Evolutionary conservation across 2,888 invertebrate genomes (phyloP), one percentile per base, ranked within the genome.

Genomic region (Didymodactylos carnosus): DNA sequence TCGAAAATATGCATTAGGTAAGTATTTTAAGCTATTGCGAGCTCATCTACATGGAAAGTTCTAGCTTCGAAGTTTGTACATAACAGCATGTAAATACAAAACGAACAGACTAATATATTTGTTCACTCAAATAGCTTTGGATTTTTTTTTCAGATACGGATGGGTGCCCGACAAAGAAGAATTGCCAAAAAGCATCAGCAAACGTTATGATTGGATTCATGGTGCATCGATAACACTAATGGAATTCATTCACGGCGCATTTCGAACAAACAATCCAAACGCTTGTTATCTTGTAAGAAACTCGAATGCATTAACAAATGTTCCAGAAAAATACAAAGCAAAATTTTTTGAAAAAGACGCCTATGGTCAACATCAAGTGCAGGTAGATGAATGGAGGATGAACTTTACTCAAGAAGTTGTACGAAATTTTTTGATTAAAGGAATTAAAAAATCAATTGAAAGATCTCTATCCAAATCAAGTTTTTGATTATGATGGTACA

Each of bases 181-280:
- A 29, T 76, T 81, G 27, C 78, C 80, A n/a, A 77, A 77, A 19
- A 79, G 80, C 23, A 76, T 80, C 23, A 76, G 69, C 40, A 73
- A 77, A 46, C 78, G 78, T 72, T 82, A 81, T 76, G 51, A 76
- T 43, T 82, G 82, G 82, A 78, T 82, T 51, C 78, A 78, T n/a
- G 78, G 78, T 11, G 78, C 80, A 13, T 82, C 82, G 7, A 81
- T 82, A 39, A 82, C 82, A 39, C 80, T 79, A 51, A 81, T 82
- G 81, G 82, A 82, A 75, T 78, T 82, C 39, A 76, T 82, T 70
- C 79, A 80, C 77, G 82, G 81, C 25, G 82, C 81, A 35, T 79
- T 78, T 75, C 78, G 81, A 71, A 76, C 74, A 46, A 75, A 76
- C 35, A 82, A 80, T 76, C 79, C 78, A 35, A 81, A 82, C 78